Evolutionary conservation across 2,888 invertebrate species (phyloP), one percentile per base, ranked within the genome.

Genomic region (Drosophila neonasuta): DNA sequence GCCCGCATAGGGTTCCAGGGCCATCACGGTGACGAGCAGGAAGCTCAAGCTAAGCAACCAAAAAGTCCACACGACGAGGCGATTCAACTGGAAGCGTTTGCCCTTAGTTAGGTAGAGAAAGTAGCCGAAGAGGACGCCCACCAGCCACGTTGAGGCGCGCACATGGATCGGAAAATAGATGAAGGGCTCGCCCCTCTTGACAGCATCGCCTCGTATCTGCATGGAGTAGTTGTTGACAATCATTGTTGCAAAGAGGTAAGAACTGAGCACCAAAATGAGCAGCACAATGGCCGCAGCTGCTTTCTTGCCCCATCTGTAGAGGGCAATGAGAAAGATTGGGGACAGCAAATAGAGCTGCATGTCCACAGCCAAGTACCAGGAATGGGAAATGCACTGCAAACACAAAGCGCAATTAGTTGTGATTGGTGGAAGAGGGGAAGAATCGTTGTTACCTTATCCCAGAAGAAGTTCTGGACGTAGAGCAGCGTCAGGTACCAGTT

Each of bases 291-390:
- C 80, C 0, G 62, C 64, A 0, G 74, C 52, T 2, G 80, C 86
- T 39, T 71, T 81, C 41, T 68, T 81, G 20, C 88, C 82, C 89
- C 88, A 89, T 20, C 77, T 88, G 69, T 90, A 90, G 17, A 93
- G 77, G 0, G 91, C 89, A 39, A 91, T 89, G 20, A 93, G 81
- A 3, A 93, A 71, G 1, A 93, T 57, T 0, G 93, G 93, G 0
- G 93, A 92, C n/a, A 93, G 54, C 50, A 92, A 81, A 71, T 91
- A 93, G 20, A 93, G 83, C 80, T 93, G 93, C 88, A 92, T 92
- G 56, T 93, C 93, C 2, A 93, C 91, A 1, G 92, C 91, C n/a
- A 93, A 80, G 68, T 93, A 93, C 93, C 93, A 93, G 2, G 92
- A 89, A 70, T 92, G 93, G 10, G 87, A 87, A 51, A 93, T 72